Evolutionary conservation across 1,140 invertebrate species (phyloP), one percentile per base, ranked within the genome.

Genomic region (Atta cephalotes): DNA sequence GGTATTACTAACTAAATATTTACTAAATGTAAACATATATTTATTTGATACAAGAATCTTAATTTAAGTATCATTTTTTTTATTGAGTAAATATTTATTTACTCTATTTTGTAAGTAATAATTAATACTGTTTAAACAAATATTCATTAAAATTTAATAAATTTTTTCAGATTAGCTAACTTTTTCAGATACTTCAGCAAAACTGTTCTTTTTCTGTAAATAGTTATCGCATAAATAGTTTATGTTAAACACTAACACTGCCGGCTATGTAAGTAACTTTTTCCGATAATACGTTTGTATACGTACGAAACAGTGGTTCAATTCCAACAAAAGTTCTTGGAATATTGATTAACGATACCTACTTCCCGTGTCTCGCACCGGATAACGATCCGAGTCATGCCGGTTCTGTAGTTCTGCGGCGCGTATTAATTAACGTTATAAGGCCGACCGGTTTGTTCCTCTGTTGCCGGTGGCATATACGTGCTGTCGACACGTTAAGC

Each of bases 351-450:
- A 92, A 89, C 80, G 87, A 88, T 89, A 56, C 85, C 60, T 84
- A 58, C 63, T 68, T 56, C 7, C 18, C 49, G 49, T n/a, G 63
- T 77, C 53, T 85, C 56, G 62, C 80, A 87, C 72, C 70, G 77
- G 91, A 92, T 92, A 92, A 89, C 87, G 90, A 93, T 92, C 70
- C 89, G 74, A 87, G 71, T 86, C 82, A 80, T 63, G 72, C 68
- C 35, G 79, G 85, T 74, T 86, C 80, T 87, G 86, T 81, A 88
- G 88, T 92, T 90, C 87, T 49, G 31, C 65, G n/a, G 66, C 85
- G 80, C 62, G 86, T 88, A 91, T 92, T 93, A 93, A 93, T 93
- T 93, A 92, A 92, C 88, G 88, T 89, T 90, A 81, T 65, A 71
- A 31, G 62, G 62, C 16, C 60, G 53, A 87, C 85, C 78, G 86